Base-by-base conservation (phyloP, 2,797 vertebrate species). In the Chanos chanos region DNA sequence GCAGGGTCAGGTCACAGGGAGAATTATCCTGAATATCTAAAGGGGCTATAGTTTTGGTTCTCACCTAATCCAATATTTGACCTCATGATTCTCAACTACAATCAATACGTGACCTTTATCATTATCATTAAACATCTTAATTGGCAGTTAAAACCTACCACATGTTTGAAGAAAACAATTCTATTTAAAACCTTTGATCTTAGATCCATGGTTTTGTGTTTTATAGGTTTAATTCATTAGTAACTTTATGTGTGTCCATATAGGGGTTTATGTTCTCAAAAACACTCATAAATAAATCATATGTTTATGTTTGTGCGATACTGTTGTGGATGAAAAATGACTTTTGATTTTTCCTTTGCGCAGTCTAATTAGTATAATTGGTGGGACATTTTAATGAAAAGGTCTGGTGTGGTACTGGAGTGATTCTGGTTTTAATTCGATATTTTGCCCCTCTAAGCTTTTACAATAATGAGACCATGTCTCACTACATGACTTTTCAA, bases 31-130 rank as follows among this genome's bases (percentile, higher is more conserved):
- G 71, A 82, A 41, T 52, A 10, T 4, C 64, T 52, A 73, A 75
- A 80, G 78, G 74, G 66, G 45, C 53, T 13, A 28, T 13, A 22
- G 77, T 77, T 73, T 70, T 51, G 49, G 68, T 72, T 24, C 1
- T 28, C 21, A 51, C n/a, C n/a, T n/a, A 6, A 5, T 52, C 83
- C 75, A 66, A 83, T 83, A 80, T 73, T 71, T 68, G 59, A 76
- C 74, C 70, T 77, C 63, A 59, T 77, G 68, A 80, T 81, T 79
- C 78, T 85, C 72, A 81, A 83, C 78, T 64, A 21, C 13, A 61
- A 79, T 84, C 82, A 66, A 83, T 81, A 67, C 3, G 1, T 72
- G 70, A 71, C 80, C 71, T 70, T 60, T 66, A 63, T 75, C 77
- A 77, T 81, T 66, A 73, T 78, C 60, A 64, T 69, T 68, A 66